Conservation (phyloP, 2,113 vertebrate genomes). For the Antechinus stuartii region DNA sequence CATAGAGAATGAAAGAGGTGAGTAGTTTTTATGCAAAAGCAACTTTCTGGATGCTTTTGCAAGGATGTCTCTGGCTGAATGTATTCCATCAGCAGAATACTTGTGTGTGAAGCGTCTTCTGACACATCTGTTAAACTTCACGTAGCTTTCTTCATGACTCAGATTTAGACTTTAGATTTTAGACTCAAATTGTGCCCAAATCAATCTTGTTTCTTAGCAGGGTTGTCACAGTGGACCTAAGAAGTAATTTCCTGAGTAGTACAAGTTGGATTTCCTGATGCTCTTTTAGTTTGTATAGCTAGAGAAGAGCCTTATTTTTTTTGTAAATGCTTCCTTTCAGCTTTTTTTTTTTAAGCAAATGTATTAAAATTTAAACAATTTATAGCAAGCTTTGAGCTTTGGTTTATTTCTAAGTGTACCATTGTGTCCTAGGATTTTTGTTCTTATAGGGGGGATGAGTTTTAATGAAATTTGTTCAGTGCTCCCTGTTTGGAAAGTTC, state of each 20-base stretch:
- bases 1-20: not conserved
- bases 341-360: not conserved
- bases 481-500: not conserved
- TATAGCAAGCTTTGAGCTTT: not conserved
- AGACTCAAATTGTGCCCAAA: not conserved
- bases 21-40: not conserved
- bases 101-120: not conserved
- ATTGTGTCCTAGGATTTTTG: not conserved
- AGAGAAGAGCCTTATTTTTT: not conserved
- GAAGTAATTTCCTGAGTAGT: constrained; percentile 34
- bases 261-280: not conserved
- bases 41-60: not conserved
- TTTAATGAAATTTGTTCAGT: not conserved
- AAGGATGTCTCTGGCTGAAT: not conserved
- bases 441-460: not conserved
- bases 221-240: not conserved
- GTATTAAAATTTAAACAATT: not conserved
- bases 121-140: not conserved
- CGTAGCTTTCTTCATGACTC: not conserved
- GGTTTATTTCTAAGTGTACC: not conserved
- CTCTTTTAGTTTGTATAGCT: not conserved
- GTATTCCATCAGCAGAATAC: no score
- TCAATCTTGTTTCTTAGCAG: not conserved
- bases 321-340: not conserved
- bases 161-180: not conserved